Base-by-base conservation (phyloP, 2,797 vertebrate genomes). In the Geotrypetes seraphini region DNA sequence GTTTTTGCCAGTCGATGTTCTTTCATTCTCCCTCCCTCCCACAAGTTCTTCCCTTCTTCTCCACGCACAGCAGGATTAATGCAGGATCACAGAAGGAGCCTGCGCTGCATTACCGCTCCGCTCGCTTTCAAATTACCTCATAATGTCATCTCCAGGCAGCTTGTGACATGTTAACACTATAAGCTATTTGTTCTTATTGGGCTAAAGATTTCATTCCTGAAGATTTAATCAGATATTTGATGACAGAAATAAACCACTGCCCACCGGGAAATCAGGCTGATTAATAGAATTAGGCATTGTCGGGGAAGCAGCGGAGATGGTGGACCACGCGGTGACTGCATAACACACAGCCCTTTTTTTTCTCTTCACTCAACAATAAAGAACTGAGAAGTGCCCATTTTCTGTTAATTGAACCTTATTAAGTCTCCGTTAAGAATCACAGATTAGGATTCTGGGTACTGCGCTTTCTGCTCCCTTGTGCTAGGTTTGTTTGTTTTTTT, bases 121-220 rank as follows among this genome's bases (percentile, higher is more conserved):
- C 87, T 90, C 78, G 58, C 87, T 90, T 88, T 88, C 87, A 88
- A 88, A 94, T 94, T 81, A 85, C 81, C 75, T 75, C 71, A 68
- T 80, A 79, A 87, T 66, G 85, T 86, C 60, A 87, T 50, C 81
- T 77, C 45, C 33, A 42, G 89, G 66, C 88, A 80, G 92, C 84
- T 71, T 74, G 87, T 72, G 87, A 81, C 86, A 81, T 80, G 83
- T 84, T 89, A 87, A 81, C 84, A 69, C 83, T 75, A 85, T 70
- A 69, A 69, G 84, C 62, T 75, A 81, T 87, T 88, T 65, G 88
- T 59, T 53, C 77, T 72, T 69, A 82, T 80, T 72, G 69, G 73
- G 80, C 74, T 84, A 85, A 90, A 89, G 76, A 87, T 82, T 72
- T 66, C 77, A 65, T 39, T 56, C 66, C 80, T 79, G 78, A 91